Evolutionary conservation across 2,888 invertebrate species (phyloP), one percentile per base, ranked within the genome.

Genomic region (Noctua pronuba): DNA sequence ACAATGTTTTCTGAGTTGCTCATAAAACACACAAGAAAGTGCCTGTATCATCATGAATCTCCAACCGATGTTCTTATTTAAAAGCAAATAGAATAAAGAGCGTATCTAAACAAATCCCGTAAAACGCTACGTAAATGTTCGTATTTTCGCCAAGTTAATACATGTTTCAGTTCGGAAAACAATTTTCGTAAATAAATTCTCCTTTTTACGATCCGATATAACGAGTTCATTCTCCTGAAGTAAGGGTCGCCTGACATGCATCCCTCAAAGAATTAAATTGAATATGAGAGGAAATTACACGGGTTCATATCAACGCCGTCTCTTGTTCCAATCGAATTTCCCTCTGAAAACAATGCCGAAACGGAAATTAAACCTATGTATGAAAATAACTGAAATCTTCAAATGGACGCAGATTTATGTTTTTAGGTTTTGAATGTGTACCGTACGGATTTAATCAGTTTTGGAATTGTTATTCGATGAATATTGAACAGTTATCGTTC

Each of bases 341-440:
- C 92, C 93, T 93, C 91, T 92, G 93, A 96, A 96, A 95, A 96
- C 95, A 96, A 95, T 94, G 94, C 92, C 91, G 85, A 89, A 93
- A 91, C 96, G 96, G 96, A 96, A 96, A 96, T 96, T 96, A 95
- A 96, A 92, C 91, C 92, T 90, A 95, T 94, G 93, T 94, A 92
- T 92, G 93, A 94, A 94, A 94, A 94, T 93, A 94, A 93, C 90
- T 86, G 91, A 91, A 91, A 92, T 93, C 91, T 91, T 91, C 87
- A 88, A 93, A 93, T 91, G 93, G 92, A 91, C 90, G 88, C 88
- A 87, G 90, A 92, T 91, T 92, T 92, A 91, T 90, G 89, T 88
- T 88, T 86, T 88, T 86, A 84, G 85, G 87, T 84, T 77, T 82
- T 80, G 87, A 75, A 79, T 87, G 84, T 87, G 78, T 82, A 76